Percentiles rank a stretch among this genome's conserved stretches.
These are phyloP conservation scores for Bombus waltoni DNA, from an alignment of 1,140 invertebrate genomes.

Conservation along the genomic window DNA sequence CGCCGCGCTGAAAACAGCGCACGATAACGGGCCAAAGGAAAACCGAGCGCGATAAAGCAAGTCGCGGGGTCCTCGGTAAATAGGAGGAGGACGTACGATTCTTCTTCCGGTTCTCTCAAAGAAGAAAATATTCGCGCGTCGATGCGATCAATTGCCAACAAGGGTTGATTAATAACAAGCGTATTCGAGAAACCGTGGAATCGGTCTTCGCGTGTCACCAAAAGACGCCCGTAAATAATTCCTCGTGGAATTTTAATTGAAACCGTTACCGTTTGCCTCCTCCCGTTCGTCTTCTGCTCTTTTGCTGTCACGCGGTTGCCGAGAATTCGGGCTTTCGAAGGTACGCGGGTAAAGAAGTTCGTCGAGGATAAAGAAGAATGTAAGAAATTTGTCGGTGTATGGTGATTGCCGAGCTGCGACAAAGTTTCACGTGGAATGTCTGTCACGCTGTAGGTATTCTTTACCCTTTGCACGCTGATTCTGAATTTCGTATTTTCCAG, in stretches of 20 bases:
- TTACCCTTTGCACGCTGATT: neutral
- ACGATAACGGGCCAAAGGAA: constrained; percentile 69
- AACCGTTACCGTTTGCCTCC: constrained; percentile 20
- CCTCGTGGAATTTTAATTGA: constrained; percentile 36
- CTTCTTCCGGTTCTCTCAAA: neutral
- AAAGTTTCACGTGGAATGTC: neutral
- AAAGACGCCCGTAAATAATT: constrained; percentile 6
- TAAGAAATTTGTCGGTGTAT: neutral
- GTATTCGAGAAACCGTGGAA: neutral
- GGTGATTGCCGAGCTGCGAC: neutral
- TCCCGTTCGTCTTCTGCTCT: neutral
- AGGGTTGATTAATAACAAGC: neutral
- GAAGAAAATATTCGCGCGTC: neutral
- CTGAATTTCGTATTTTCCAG: too few relatives aligned
- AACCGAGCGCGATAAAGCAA: constrained; percentile 65
- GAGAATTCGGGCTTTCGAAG: neutral
- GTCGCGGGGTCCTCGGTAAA: constrained; percentile 54
- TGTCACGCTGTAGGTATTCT: neutral
- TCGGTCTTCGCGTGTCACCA: neutral
- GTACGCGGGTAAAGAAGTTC: neutral
- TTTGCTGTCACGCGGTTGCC: neutral
- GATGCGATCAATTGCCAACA: neutral
- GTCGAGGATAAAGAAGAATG: neutral
- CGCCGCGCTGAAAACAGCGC: constrained; percentile 45
- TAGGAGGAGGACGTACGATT: neutral